phyloP scores from a whole-genome alignment of 30 jellyfish, hydroid and myxozoan species.

The Aurelia sp. region DNA sequence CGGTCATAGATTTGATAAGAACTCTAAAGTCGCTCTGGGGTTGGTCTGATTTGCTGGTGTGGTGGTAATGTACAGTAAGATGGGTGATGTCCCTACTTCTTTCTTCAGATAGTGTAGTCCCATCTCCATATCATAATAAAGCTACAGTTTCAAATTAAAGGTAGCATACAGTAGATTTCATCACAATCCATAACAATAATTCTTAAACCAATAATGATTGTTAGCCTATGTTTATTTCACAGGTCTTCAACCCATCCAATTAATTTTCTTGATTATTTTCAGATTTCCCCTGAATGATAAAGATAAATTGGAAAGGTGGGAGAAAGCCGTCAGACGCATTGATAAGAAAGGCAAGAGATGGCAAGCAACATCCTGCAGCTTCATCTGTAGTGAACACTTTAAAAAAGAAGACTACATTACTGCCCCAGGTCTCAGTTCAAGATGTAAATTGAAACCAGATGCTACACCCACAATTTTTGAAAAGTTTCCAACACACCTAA shows the following conservation, averaged over 20 bases:
- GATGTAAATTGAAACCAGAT: slow-evolving; percentile 26
- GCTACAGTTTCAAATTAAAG: too few species aligned
- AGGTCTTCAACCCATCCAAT: background rate
- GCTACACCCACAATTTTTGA: slow-evolving; percentile 34
- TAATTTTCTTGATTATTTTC: background rate
- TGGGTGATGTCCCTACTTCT: too few species aligned
- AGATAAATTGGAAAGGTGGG: slow-evolving; percentile 36
- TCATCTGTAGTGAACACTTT: slow-evolving; percentile 38
- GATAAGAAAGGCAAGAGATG: slow-evolving; percentile 34
- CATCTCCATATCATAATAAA: too few species aligned
- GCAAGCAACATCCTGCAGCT: slow-evolving; percentile 30
- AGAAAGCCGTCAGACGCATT: slow-evolving; percentile 23
- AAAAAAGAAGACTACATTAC: slow-evolving; percentile 19
- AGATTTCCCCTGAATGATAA: slow-evolving; percentile 30
- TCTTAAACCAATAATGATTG: too few species aligned
- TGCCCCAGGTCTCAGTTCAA: slow-evolving; percentile 16
- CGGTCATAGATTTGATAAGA: too few species aligned
- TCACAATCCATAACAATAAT: too few species aligned
- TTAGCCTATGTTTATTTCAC: too few species aligned
- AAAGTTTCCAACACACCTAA: background rate
- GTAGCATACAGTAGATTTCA: too few species aligned
- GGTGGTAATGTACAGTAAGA: too few species aligned
- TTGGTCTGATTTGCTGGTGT: too few species aligned
- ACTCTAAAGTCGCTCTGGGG: too few species aligned
- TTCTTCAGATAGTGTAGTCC: too few species aligned